Evolutionary conservation across 1,140 invertebrate genomes (phyloP), one percentile per base, ranked within the genome.

Genomic region (Drosophila equinoxialis): DNA sequence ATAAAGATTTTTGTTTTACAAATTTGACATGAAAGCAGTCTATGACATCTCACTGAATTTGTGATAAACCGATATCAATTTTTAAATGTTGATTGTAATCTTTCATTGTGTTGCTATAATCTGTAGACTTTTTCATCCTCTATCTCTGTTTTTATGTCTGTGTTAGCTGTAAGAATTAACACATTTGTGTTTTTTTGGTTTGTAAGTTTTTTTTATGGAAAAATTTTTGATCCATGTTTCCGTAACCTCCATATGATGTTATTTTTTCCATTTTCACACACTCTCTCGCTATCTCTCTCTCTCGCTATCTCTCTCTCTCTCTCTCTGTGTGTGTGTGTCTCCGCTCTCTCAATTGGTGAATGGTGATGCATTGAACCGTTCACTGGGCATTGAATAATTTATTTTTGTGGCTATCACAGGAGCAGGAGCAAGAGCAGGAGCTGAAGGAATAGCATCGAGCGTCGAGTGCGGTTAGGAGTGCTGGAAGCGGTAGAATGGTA

Each of bases 321-420:
- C 17, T 17, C 0, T 17, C 3, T 48, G 3, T 30, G 3, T 30
- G 26, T 17, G 17, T 30, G 5, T 30, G 30, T 30, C 30, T 30
- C 30, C 0, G 30, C 45, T 51, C 33, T 59, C 35, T 62, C 37
- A 11, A 37, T 41, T 37, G 35, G 17, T 57, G 74, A 63, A 75
- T 71, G 48, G 39, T 23, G 59, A 77, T 71, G 58, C 74, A 77
- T 71, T 77, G 41, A 58, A 59, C 35, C 74, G 74, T 77, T 71
- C 68, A 77, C 62, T 55, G 75, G 54, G 68, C 59, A 48, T 74
- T 77, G 75, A 77, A 77, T 77, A 77, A 77, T 77, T 77, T 71
- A 67, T 62, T 59, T 76, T 57, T 54, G 71, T 61, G 62, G 65
- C 39, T 35, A 63, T 14, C 26, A 30, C 37, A 42, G 13, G 11